Evolutionary conservation across 2,888 invertebrate genomes (phyloP).

Genomic region (Lithophane ornitopus): DNA sequence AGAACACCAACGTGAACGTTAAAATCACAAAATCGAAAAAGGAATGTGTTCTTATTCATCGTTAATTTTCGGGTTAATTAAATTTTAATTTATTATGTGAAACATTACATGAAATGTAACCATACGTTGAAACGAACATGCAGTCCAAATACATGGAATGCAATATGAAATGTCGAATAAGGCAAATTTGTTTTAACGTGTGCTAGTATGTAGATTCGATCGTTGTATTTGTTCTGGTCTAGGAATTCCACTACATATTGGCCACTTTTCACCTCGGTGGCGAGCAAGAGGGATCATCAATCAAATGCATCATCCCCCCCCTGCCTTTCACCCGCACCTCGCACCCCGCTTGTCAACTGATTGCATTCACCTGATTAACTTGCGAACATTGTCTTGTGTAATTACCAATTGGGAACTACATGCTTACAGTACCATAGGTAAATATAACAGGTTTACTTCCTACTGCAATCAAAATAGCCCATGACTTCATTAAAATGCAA

Average conservation of each 20-base stretch:
- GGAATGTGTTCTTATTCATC: background rate
- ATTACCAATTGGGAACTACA: conserved; percentile 20
- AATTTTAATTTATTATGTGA: too few species aligned
- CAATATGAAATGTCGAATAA: too few species aligned
- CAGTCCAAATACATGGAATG: too few species aligned
- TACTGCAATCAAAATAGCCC: too few species aligned
- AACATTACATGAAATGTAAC: too few species aligned
- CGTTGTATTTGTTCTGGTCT: background rate
- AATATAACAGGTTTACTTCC: too few species aligned
- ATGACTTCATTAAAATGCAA: too few species aligned
- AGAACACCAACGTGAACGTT: background rate
- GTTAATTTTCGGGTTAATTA: background rate
- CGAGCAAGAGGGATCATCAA: conserved; percentile 70
- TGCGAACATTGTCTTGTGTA: conserved; percentile 33
- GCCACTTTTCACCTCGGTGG: conserved; percentile 11
- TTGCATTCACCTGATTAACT: conserved; percentile 68
- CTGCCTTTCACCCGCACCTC: conserved; percentile 26
- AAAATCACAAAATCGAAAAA: background rate
- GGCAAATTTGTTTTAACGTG: too few species aligned
- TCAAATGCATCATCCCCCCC: conserved; percentile 65
- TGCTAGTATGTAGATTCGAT: background rate
- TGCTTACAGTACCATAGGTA: background rate
- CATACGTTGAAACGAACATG: too few species aligned
- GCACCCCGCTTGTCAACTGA: conserved; percentile 57
- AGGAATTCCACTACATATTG: background rate